Evolutionary conservation across 2,888 invertebrate species (phyloP), one percentile per base, ranked within the genome.

Genomic region (Plebejus anna): DNA sequence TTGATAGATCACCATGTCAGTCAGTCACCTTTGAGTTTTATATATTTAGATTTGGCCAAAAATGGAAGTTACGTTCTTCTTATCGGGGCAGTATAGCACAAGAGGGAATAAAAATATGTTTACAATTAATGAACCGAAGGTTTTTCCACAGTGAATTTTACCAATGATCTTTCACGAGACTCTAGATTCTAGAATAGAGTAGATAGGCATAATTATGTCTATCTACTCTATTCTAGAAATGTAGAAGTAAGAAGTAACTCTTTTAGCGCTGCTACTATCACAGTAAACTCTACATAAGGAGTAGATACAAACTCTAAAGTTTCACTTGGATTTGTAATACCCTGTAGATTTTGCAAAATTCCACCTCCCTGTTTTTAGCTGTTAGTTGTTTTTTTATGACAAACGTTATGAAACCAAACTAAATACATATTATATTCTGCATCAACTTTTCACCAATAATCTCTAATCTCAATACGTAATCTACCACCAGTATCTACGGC

Each of bases 391-490:
- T 16, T 16, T 16, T 11, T 16, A 11, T 51, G 13, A 16, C 16
- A 55, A 9, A 55, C 4, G 4, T 51, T 51, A 51, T 16, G 16
- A 55, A 55, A 16, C 16, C 4, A 16, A 55, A 16, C 55, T 55
- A 47, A 47, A 47, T 47, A 47, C 9, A 1, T 47, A 47, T 51
- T 47, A 47, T 51, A 13, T 3, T 55, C 4, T 16, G 55, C 55
- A 38, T 38, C 38, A 42, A 22, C 47, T 42, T 71, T 47, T 47
- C 71, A 9, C 22, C 71, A 38, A 38, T 32, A 71, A 47, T 47
- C 13, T 72, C 78, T 78, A 79, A 79, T 80, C 79, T 76, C 78
- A 78, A 79, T 80, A 78, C 77, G 76, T 38, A 76, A 78, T 77
- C 76, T 78, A 78, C 76, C 77, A 77, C 75, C 75, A 76, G 78